Conservation (phyloP, 2,113 vertebrate genomes). For the Podarcis raffonei region DNA sequence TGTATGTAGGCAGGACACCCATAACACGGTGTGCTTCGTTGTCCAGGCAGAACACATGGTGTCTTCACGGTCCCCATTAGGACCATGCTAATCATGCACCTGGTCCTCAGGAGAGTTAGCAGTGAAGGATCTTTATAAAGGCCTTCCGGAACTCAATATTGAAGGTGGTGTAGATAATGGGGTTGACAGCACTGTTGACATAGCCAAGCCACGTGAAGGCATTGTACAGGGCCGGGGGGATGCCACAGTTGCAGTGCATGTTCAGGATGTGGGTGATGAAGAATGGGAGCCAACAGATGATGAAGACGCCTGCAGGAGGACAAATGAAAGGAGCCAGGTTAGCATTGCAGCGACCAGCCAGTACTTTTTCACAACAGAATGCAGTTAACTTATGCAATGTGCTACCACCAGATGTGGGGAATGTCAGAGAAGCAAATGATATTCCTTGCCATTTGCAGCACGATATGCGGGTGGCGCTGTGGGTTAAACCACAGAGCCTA, state of each 20-base stretch:
- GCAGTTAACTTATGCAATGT: background rate
- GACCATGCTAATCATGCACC: background rate
- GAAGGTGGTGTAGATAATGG: conserved; percentile 98
- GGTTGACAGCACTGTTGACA: conserved; percentile 97
- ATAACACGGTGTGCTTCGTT: background rate
- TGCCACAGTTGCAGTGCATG: conserved; percentile 93
- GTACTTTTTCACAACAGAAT: background rate
- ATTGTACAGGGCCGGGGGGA: conserved; percentile 92
- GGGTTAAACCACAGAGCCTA: too few relatives aligned
- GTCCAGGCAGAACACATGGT: background rate
- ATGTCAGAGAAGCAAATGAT: background rate
- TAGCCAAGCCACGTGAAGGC: conserved; percentile 98
- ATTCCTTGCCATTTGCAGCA: too few relatives aligned
- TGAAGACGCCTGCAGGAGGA: conserved; percentile 89
- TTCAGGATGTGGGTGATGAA: conserved; percentile 99
- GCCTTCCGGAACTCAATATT: conserved; percentile 98
- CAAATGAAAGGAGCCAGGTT: conserved; percentile 19
- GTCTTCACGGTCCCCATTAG: conserved; percentile 1
- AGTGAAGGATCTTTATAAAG: conserved; percentile 97
- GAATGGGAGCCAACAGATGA: conserved; percentile 98
- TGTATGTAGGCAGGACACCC: background rate
- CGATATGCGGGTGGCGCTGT: too few relatives aligned
- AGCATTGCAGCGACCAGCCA: conserved; percentile 5
- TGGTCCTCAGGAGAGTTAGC: conserved; percentile 74
- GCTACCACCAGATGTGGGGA: background rate